These are phyloP conservation scores for Misgurnus anguillicaudatus DNA, from an alignment of 2,113 vertebrate genomes.

Conservation along the genomic window DNA sequence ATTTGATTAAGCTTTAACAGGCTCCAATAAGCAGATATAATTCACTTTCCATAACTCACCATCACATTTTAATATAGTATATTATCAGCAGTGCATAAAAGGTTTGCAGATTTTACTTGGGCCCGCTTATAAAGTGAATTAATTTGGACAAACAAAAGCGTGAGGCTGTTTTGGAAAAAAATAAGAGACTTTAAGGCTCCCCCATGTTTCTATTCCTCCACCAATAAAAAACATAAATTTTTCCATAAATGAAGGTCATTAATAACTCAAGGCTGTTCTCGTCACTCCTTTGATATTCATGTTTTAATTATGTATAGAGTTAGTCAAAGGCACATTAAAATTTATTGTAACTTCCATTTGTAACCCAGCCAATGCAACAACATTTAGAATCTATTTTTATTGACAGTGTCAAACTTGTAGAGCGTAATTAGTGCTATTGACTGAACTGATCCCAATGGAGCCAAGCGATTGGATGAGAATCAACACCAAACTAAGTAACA, in stretches of 20 bases:
- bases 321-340: slow-evolving; percentile 26
- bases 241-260: slow-evolving; percentile 31
- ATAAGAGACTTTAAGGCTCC: not conserved
- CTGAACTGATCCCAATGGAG: slow-evolving; percentile 47
- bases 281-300: not conserved
- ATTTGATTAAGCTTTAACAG: no score
- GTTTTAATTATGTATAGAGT: slow-evolving; percentile 5
- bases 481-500: slow-evolving; percentile 45
- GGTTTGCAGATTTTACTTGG: no score
- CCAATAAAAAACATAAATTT: not conserved
- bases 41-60: no score
- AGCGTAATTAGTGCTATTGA: slow-evolving; percentile 55
- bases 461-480: slow-evolving; percentile 33
- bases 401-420: slow-evolving; percentile 46
- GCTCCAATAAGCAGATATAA: no score
- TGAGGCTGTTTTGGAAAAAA: not conserved
- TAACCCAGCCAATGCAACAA: slow-evolving; percentile 3
- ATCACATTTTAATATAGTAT: no score
- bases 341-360: slow-evolving; percentile 33
- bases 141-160: not conserved
- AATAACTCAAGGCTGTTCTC: slow-evolving; percentile 11
- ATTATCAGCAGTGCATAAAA: no score
- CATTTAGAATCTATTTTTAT: slow-evolving; percentile 48
- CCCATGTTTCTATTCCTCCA: not conserved
- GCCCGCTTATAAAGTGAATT: not conserved